phyloP scores from a whole-genome alignment of 2,797 vertebrate species.

The Pangasius mekongensis region DNA sequence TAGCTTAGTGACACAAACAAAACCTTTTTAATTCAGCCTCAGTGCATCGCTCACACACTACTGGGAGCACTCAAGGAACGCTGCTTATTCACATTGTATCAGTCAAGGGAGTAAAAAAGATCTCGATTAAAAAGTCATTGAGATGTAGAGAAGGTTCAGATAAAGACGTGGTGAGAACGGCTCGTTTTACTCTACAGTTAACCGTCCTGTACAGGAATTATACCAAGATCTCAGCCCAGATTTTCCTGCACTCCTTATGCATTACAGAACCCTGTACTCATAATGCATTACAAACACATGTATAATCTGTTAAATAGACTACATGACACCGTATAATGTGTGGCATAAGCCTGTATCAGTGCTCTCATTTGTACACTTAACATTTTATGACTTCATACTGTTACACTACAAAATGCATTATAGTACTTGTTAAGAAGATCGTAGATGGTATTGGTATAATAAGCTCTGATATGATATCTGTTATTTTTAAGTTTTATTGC shows the following conservation, averaged over 20 bases:
- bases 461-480: background rate
- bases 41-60: background rate
- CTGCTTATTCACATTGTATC: background rate
- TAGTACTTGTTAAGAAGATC: too few relatives aligned
- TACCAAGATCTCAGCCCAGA: background rate
- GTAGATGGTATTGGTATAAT: background rate
- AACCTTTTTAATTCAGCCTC: constrained; percentile 38
- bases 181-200: background rate
- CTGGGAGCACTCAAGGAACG: background rate
- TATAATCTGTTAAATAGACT: background rate
- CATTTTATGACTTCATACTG: background rate
- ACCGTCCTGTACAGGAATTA: background rate
- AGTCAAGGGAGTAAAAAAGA: background rate
- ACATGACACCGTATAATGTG: background rate
- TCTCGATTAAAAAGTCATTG: background rate
- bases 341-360: background rate
- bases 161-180: background rate
- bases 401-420: background rate
- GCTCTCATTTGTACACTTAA: background rate
- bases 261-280: too few relatives aligned
- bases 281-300: background rate
- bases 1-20: constrained; percentile 37
- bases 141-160: background rate
- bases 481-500: background rate
- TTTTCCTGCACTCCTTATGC: background rate